Evolutionary conservation across 2,888 invertebrate species (phyloP), one percentile per base, ranked within the genome.

Genomic region (Eristalis tenax): DNA sequence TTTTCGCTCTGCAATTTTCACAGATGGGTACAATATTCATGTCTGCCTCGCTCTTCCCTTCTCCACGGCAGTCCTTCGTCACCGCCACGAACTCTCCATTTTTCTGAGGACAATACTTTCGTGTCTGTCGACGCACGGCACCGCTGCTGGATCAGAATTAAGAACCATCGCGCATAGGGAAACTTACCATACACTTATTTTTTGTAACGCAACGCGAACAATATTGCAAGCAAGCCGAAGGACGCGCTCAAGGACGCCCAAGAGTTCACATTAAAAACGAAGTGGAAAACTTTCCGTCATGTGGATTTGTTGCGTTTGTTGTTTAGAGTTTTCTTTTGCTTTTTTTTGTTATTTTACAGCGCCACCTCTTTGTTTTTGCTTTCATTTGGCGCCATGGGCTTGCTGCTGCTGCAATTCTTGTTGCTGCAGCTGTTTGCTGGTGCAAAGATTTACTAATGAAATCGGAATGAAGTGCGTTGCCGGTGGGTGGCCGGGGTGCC

Each of bases 11-110:
- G 71, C 75, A 79, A 75, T 83, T 87, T 83, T 79, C 86, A 83
- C 83, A 87, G 86, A 87, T 87, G 83, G 75, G 85, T 77, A 85
- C 82, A 70, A 77, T 70, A 85, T 81, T 77, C 77, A 38, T 81
- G 59, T 64, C 61, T 69, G 63, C 56, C 10, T 38, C 22, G 11
- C 4, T 3, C 13, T 8, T 0, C 26, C 23, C 26, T 26, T 5
- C 59, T 10, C 1, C 8, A 4, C 1, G 32, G 8, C 32, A 32
- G 8, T 32, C 32, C 32, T 32, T 32, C 59, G 22, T 22, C 56
- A 56, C 2, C 26, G 26, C 11, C 22, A 57, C 10, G 23, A 57
- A 8, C 22, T 22, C 57, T 22, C 32, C 32, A 10, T 13, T 2
- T 38, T 38, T 2, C 38, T 10, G 38, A 38, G 38, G 38, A 38